Conservation (phyloP, 2,888 invertebrate species). For the Ophion costatus region DNA sequence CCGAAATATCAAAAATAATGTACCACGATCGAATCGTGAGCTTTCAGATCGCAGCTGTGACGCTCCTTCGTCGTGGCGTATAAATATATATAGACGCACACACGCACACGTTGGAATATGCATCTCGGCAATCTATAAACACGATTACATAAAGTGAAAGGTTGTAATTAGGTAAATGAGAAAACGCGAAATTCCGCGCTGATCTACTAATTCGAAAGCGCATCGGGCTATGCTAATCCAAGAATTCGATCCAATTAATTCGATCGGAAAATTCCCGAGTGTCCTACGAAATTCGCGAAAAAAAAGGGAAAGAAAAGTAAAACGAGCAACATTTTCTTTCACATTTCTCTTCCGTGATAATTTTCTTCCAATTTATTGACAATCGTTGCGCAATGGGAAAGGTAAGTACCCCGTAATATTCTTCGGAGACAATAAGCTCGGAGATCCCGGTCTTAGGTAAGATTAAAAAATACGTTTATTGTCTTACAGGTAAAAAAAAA, state of each 20-base stretch:
- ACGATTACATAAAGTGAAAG: constrained; percentile 77
- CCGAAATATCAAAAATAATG: not conserved
- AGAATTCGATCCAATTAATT: constrained; percentile 42
- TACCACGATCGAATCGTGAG: not conserved
- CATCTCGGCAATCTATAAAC: constrained; percentile 34
- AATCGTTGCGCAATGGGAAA: constrained; percentile 70
- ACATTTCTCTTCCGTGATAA: constrained; percentile 14
- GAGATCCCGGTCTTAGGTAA: constrained; percentile 72
- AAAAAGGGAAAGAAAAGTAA: not conserved
- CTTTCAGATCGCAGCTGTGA: constrained; percentile 11
- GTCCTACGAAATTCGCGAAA: not conserved
- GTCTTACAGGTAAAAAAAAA: constrained; percentile 71
- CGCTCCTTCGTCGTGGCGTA: constrained; percentile 1
- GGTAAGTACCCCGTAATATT: constrained; percentile 61
- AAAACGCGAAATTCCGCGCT: constrained; percentile 72
- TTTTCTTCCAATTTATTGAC: constrained; percentile 19
- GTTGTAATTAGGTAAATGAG: constrained; percentile 73
- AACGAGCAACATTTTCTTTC: not conserved
- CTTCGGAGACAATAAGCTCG: constrained; percentile 67
- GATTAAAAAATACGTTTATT: constrained; percentile 76
- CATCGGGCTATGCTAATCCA: constrained; percentile 40
- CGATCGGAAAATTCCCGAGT: constrained; percentile 1
- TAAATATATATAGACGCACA: not conserved
- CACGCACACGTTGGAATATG: constrained; percentile 27
- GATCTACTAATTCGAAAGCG: constrained; percentile 58